A percentile compares a stretch with the other conserved stretches of the same genome.
These are phyloP conservation scores for Gymnobelideus leadbeateri DNA, from an alignment of 2,113 vertebrate genomes.

Conservation along the genomic window DNA sequence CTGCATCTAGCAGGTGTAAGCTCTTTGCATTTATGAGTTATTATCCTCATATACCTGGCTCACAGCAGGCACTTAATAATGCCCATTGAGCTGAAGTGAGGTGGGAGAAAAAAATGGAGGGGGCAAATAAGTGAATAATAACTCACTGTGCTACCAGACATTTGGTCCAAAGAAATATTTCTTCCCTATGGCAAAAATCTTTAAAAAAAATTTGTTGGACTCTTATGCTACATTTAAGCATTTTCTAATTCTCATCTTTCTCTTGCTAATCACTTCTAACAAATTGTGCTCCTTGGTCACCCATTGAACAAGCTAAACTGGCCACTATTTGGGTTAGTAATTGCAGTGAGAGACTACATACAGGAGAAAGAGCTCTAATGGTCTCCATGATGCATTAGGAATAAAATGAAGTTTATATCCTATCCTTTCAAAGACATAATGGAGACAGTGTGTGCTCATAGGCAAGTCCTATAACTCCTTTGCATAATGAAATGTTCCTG, in stretches of 20 bases:
- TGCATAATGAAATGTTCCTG: slow-evolving; percentile 9
- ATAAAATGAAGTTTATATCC: slow-evolving; percentile 23
- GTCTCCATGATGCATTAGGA: background rate
- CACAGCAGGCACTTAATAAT: background rate
- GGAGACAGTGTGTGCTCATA: background rate
- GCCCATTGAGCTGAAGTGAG: background rate
- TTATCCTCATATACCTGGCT: background rate
- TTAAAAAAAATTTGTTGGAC: background rate
- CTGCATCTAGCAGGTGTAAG: background rate
- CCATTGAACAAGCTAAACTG: background rate
- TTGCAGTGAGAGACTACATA: background rate
- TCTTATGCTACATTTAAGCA: slow-evolving; percentile 23
- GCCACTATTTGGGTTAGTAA: background rate
- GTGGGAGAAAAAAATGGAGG: background rate
- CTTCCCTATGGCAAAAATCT: background rate
- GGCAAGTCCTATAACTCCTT: slow-evolving; percentile 13
- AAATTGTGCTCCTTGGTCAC: slow-evolving; percentile 32
- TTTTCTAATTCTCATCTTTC: slow-evolving; percentile 31
- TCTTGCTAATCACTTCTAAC: slow-evolving; percentile 32
- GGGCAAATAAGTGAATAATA: background rate
- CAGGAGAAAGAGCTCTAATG: background rate
- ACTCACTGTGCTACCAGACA: background rate
- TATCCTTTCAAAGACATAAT: slow-evolving; percentile 5
- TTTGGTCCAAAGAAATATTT: background rate
- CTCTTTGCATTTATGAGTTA: background rate